Evolutionary conservation across 1,140 invertebrate species (phyloP).

Genomic region (Papilio helenus): DNA sequence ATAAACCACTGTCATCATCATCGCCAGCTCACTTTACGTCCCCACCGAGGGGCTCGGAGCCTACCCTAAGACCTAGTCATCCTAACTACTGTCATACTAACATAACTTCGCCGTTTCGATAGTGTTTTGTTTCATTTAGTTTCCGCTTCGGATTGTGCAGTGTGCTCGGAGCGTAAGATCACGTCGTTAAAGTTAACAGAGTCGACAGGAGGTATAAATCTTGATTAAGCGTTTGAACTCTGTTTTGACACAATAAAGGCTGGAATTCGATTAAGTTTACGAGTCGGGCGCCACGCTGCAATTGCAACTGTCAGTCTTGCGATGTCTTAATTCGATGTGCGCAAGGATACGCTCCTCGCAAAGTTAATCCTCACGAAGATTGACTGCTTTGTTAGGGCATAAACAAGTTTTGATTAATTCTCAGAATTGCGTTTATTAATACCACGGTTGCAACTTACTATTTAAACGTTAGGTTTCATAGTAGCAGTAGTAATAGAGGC

Average conservation of each 20-base stretch:
- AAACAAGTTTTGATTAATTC: conserved; percentile 24
- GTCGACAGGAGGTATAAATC: conserved; percentile 8
- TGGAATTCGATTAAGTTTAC: conserved; percentile 34
- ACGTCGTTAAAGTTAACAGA: conserved; percentile 16
- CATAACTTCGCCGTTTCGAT: no score
- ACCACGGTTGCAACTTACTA: neutral
- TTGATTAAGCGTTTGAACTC: conserved; percentile 28
- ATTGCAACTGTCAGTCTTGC: conserved; percentile 18
- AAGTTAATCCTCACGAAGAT: conserved; percentile 25
- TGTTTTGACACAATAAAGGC: conserved; percentile 35
- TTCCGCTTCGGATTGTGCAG: neutral
- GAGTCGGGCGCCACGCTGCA: conserved; percentile 16
- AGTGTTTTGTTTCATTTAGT: neutral
- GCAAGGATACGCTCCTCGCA: neutral
- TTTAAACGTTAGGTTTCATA: neutral
- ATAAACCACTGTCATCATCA: no score
- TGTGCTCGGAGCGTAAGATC: neutral
- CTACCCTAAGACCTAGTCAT: no score
- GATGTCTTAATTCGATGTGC: conserved; percentile 24
- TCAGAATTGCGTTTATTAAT: neutral
- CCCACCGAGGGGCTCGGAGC: no score
- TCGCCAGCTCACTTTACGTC: no score
- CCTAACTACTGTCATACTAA: no score
- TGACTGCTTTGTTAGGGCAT: conserved; percentile 13
- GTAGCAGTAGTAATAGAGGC: no score